Evolutionary conservation across 2,113 vertebrate species (phyloP).

Genomic region (Thalassoma bifasciatum): DNA sequence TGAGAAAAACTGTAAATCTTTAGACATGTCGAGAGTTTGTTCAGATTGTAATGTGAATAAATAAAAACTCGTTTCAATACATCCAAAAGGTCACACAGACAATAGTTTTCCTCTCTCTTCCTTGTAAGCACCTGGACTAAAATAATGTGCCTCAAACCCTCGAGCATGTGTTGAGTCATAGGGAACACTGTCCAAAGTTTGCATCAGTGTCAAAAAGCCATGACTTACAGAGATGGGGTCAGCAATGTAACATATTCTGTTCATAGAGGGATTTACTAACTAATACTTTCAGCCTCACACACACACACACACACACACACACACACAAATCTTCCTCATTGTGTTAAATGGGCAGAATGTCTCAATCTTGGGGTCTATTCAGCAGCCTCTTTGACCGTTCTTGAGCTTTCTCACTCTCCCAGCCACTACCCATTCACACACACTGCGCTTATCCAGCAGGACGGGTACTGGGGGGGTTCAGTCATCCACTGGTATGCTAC

Average conservation of each 20-base stretch:
- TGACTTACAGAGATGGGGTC: not conserved
- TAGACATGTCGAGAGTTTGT: no score
- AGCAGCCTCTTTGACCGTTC: conserved; percentile 45
- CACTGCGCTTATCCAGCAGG: conserved; percentile 31
- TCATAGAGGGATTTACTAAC: not conserved
- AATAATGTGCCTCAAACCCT: no score
- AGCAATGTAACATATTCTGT: not conserved
- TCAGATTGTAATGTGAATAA: no score
- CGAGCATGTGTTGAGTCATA: no score
- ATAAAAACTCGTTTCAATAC: no score
- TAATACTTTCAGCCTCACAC: not conserved
- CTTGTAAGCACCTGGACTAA: no score
- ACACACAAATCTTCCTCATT: conserved; percentile 5
- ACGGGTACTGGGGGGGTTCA: not conserved
- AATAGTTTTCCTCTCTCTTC: no score
- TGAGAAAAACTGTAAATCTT: no score
- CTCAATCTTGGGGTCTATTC: conserved; percentile 62
- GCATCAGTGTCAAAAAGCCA: not conserved
- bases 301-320: conserved; percentile 18
- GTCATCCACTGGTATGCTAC: conserved; percentile 25
- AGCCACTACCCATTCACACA: conserved; percentile 37
- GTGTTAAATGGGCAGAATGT: conserved; percentile 40
- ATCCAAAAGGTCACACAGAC: no score
- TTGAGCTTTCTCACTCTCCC: conserved; percentile 42
- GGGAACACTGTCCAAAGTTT: no score